phyloP scores from a whole-genome alignment of 23 tunicate species.

The Diplosoma virens region DNA sequence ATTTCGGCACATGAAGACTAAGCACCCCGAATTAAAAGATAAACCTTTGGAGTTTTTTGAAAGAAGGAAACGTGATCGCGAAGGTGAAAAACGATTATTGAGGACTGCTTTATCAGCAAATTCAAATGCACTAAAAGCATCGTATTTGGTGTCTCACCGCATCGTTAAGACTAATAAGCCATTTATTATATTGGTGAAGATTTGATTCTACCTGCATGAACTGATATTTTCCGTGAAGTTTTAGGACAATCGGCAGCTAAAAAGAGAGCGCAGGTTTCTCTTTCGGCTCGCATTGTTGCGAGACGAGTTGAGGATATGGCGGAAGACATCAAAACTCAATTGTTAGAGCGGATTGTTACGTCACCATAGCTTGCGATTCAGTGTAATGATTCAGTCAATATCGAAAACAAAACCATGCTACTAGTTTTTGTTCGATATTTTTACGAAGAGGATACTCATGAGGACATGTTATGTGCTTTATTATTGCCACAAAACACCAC shows the following conservation, averaged over 20 bases:
- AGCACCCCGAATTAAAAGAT: constrained; percentile 37
- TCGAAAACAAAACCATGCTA: constrained; percentile 31
- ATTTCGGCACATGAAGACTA: constrained; percentile 37
- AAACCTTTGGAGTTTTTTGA: constrained; percentile 50
- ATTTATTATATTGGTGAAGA: constrained; percentile 34
- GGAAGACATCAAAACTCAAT: constrained; percentile 23
- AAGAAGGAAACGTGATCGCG: constrained; percentile 27
- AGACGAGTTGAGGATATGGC: constrained; percentile 55
- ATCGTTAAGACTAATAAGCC: constrained; percentile 34
- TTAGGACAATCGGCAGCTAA: constrained; percentile 48
- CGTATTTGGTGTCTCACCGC: constrained; percentile 29
- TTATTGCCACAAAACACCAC: constrained; percentile 55
- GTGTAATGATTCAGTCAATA: constrained; percentile 46
- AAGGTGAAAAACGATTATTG: constrained; percentile 28
- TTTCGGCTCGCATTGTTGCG: constrained; percentile 51
- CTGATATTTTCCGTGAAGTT: constrained; percentile 14
- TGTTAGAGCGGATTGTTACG: constrained; percentile 12
- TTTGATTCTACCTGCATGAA: constrained; percentile 37
- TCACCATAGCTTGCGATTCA: constrained; percentile 38
- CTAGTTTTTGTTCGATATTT: constrained; percentile 65
- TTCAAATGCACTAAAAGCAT: constrained; percentile 16
- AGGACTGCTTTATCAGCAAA: constrained; percentile 16
- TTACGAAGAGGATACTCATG: constrained; percentile 38
- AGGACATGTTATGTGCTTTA: constrained; percentile 45
- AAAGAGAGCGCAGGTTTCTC: constrained; percentile 43